Evolutionary conservation across 2,797 vertebrate species (phyloP).

Genomic region (Trematomus bernacchii): DNA sequence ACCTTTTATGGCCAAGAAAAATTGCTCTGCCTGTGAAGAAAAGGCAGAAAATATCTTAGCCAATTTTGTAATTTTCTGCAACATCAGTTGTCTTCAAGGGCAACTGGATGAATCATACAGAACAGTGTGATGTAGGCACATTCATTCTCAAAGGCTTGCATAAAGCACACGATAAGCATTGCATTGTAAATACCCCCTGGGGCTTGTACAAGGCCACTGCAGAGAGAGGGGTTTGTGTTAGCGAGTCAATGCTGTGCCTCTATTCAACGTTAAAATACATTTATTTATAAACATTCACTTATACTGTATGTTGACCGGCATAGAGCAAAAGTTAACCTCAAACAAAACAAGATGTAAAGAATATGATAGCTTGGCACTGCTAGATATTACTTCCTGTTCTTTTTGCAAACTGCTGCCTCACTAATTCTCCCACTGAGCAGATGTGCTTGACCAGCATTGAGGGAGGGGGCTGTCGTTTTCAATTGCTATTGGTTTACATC

Average conservation of each 20-base stretch:
- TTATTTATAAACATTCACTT: not conserved
- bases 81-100: slow-evolving; percentile 52
- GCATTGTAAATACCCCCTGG: slow-evolving; percentile 29
- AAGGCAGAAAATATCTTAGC: slow-evolving; percentile 5
- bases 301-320: not conserved
- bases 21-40: not conserved
- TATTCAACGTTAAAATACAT: slow-evolving; percentile 20
- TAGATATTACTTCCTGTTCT: slow-evolving; percentile 17
- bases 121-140: slow-evolving; percentile 22
- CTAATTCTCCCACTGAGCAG: slow-evolving; percentile 20
- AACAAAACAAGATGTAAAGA: slow-evolving; percentile 13
- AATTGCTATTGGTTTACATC: slow-evolving; percentile 45
- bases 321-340: not conserved
- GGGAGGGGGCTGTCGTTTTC: slow-evolving; percentile 18
- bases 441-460: slow-evolving; percentile 7
- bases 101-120: slow-evolving; percentile 18
- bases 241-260: slow-evolving; percentile 1
- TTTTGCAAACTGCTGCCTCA: slow-evolving; percentile 33
- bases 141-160: slow-evolving; percentile 39
- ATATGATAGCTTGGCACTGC: not conserved
- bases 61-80: slow-evolving; percentile 45
- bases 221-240: slow-evolving; percentile 4
- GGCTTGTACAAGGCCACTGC: slow-evolving; percentile 4
- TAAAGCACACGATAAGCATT: slow-evolving; percentile 41
- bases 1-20: not conserved